Percentiles rank a stretch among this genome's conserved stretches.
These are phyloP conservation scores for Oscheius sp. DNA, from an alignment of 1,140 invertebrate species.

Conservation along the genomic window DNA sequence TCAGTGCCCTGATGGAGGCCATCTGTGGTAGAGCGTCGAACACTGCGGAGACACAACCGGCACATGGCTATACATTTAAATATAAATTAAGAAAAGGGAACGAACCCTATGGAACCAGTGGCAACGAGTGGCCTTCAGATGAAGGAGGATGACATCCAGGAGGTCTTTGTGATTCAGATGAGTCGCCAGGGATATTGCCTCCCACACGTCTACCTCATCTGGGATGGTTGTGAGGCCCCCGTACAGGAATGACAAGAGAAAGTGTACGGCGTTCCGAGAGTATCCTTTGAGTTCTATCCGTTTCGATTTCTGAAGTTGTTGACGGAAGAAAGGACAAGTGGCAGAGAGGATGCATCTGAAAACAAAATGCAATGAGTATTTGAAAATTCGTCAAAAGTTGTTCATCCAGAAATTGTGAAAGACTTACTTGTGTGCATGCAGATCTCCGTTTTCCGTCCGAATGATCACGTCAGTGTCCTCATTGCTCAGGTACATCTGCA, in stretches of 20 bases:
- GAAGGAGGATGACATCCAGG: slow-evolving; percentile 46
- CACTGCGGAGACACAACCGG: slow-evolving; percentile 54
- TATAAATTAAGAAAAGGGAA: neutral
- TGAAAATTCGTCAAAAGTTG: neutral
- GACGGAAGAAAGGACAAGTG: slow-evolving; percentile 48
- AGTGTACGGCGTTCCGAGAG: slow-evolving; percentile 46
- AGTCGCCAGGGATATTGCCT: slow-evolving; percentile 46
- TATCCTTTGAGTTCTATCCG: slow-evolving; percentile 45
- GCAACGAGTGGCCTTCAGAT: slow-evolving; percentile 49
- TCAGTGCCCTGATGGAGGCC: slow-evolving; percentile 29
- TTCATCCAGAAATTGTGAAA: neutral
- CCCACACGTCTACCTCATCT: slow-evolving; percentile 55
- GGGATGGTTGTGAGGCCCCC: slow-evolving; percentile 52
- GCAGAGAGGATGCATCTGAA: slow-evolving; percentile 52
- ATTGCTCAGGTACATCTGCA: slow-evolving; percentile 51
- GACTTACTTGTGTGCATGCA: slow-evolving; percentile 44
- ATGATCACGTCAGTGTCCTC: slow-evolving; percentile 51
- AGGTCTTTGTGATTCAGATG: slow-evolving; percentile 48
- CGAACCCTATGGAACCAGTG: slow-evolving; percentile 54
- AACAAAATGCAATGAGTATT: slow-evolving; percentile 3
- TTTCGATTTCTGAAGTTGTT: slow-evolving; percentile 29
- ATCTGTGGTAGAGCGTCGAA: slow-evolving; percentile 54
- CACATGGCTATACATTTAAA: slow-evolving; percentile 48
- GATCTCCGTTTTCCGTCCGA: slow-evolving; percentile 42
- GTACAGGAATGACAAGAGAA: slow-evolving; percentile 54